Percentiles rank a stretch among this genome's conserved stretches.
These are phyloP conservation scores for Achatina immaculata DNA, from an alignment of 1,140 invertebrate genomes.

Conservation along the genomic window DNA sequence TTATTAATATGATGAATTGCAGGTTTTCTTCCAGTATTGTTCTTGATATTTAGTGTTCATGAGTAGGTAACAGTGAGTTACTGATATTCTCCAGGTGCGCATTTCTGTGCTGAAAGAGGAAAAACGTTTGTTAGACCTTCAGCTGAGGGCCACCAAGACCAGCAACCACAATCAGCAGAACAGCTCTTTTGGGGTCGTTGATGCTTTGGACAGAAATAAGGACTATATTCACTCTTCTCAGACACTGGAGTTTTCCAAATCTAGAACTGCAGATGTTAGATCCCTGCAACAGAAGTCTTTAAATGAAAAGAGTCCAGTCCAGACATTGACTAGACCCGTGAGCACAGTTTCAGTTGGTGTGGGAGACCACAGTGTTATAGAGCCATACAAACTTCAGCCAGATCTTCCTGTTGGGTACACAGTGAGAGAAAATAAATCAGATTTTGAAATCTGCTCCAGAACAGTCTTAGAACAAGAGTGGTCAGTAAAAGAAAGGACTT, in stretches of 20 bases:
- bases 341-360: conserved; percentile 53
- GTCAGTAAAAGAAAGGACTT: background rate
- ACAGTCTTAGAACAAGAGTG: background rate
- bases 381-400: conserved; percentile 60
- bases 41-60: too few relatives aligned
- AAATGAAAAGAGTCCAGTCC: conserved; percentile 48
- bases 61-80: too few relatives aligned
- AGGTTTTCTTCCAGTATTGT: too few relatives aligned
- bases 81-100: conserved; percentile 75
- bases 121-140: conserved; percentile 78
- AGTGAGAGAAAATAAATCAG: conserved; percentile 48
- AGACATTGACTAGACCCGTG: conserved; percentile 52
- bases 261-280: background rate
- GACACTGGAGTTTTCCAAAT: background rate
- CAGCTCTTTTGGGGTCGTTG: conserved; percentile 67
- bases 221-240: background rate
- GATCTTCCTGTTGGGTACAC: conserved; percentile 55
- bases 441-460: conserved; percentile 43
- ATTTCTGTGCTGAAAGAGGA: conserved; percentile 82
- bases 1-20: too few relatives aligned
- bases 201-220: conserved; percentile 36
- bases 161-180: conserved; percentile 41
- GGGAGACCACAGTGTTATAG: conserved; percentile 63
- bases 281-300: conserved; percentile 35
- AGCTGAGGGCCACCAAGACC: conserved; percentile 70